Conservation (phyloP, 2,113 vertebrate species). For the Tupaia tana region DNA sequence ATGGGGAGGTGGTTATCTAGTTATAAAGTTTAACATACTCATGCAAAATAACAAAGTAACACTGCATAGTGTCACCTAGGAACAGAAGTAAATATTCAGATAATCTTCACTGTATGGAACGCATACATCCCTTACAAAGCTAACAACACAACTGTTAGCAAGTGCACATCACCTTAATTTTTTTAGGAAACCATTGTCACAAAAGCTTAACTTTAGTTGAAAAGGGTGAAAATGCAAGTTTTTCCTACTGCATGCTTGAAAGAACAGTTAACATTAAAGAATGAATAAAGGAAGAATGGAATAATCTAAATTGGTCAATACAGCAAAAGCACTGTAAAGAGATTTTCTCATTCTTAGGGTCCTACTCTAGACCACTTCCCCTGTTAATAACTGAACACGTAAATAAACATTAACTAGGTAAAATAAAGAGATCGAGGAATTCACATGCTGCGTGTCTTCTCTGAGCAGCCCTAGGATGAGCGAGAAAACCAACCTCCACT, state of each 20-base stretch:
- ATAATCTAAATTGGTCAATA: background rate
- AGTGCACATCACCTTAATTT: background rate
- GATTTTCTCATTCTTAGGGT: background rate
- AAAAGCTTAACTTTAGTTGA: slow-evolving; percentile 15
- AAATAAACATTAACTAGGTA: background rate
- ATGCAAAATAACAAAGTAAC: slow-evolving; percentile 37
- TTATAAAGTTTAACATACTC: slow-evolving; percentile 17
- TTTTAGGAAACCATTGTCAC: background rate
- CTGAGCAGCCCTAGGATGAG: slow-evolving; percentile 67
- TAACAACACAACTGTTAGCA: slow-evolving; percentile 10
- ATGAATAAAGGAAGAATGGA: slow-evolving; percentile 11
- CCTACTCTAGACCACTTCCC: background rate
- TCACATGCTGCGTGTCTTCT: slow-evolving; percentile 56
- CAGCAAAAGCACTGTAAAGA: background rate
- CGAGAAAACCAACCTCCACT: slow-evolving; percentile 61
- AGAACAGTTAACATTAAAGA: slow-evolving; percentile 38
- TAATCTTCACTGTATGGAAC: background rate
- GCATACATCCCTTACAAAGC: background rate
- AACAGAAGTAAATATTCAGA: background rate
- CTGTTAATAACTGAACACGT: background rate
- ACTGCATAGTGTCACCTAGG: background rate
- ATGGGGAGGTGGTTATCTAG: background rate
- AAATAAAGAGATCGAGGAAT: background rate
- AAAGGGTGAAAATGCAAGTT: background rate
- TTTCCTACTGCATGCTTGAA: background rate